Base-by-base conservation (phyloP, 2,797 vertebrate genomes). In the Tenualosa thibaudeaui region DNA sequence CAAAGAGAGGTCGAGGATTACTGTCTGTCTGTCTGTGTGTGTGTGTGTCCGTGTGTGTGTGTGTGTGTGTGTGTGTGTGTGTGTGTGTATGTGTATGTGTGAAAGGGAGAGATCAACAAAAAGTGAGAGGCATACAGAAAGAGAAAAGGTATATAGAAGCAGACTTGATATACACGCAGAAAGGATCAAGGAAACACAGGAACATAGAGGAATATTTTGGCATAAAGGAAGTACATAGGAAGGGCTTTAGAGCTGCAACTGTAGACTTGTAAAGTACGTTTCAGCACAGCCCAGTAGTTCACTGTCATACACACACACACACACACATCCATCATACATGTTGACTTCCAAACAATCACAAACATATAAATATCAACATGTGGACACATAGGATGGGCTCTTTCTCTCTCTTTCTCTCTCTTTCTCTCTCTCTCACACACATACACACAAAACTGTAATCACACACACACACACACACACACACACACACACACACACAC, bases 11-110 rank as follows among this genome's bases (percentile, higher is more conserved):
- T 75, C 17, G 37, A 75, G 68, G 68, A 40, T 37, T 75, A 9
- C 10, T 71, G 31, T 62, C 19, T 62, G 15, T 62, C 4, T 6
- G 0, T 4, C 5, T 65, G 6, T 68, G 24, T 68, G 8, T 68
- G 24, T 53, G 19, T 75, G 50, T 71, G 60, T 75, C n/a, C n/a
- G 26, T 54, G 22, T 65, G 5, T 81, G 37, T 6, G 31, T 81
- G 51, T 85, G 68, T 54, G 50, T 81, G 26, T 86, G 24, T 53
- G 19, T 75, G 50, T 71, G 60, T 75, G 26, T 54, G 22, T 65
- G 5, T 81, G 37, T 6, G 31, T 81, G 51, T 85, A 60, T 54
- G 50, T 81, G 26, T 86, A 8, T 81, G 31, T 56, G 5, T 51
- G 49, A 87, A 17, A 71, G 12, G 2, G 37, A 60, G 49, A 84